Conservation (phyloP, 2,797 vertebrate species). For the Botia kubotai region DNA sequence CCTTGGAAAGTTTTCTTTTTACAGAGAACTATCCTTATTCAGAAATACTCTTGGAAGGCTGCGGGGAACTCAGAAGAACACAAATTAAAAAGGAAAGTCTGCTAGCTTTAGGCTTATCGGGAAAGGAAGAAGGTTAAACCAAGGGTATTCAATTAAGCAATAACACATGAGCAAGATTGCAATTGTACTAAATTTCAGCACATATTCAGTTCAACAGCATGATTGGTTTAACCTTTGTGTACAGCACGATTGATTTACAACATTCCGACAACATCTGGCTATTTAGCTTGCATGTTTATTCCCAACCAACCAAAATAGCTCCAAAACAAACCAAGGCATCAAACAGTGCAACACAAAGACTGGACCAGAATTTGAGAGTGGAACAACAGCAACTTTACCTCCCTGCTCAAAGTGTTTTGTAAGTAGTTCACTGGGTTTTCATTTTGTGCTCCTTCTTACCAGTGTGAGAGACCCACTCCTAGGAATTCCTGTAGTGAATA, state of each 20-base stretch:
- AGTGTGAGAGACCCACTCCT: background rate
- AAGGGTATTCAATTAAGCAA: background rate
- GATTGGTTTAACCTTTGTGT: slow-evolving; percentile 1
- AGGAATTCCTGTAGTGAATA: background rate
- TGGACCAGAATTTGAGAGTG: background rate
- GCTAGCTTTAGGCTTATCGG: slow-evolving; percentile 14
- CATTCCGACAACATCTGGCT: background rate
- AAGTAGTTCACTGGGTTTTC: background rate
- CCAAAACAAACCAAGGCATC: background rate
- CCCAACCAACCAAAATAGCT: background rate
- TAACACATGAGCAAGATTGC: slow-evolving; percentile 1
- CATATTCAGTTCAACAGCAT: slow-evolving; percentile 7
- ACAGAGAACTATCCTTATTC: slow-evolving; percentile 42
- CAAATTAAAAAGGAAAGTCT: slow-evolving; percentile 2
- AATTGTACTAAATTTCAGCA: background rate
- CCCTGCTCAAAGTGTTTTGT: background rate
- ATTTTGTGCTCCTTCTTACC: background rate
- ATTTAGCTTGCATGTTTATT: background rate
- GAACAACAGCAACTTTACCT: background rate
- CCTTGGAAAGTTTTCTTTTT: slow-evolving; percentile 11
- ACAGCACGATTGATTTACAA: background rate
- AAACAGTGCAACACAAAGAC: background rate
- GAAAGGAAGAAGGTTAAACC: slow-evolving; percentile 3
- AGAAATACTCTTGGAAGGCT: slow-evolving; percentile 15
- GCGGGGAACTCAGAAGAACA: slow-evolving; percentile 12